Base-by-base conservation (phyloP, 2,113 vertebrate genomes). In the Strigops habroptila region DNA sequence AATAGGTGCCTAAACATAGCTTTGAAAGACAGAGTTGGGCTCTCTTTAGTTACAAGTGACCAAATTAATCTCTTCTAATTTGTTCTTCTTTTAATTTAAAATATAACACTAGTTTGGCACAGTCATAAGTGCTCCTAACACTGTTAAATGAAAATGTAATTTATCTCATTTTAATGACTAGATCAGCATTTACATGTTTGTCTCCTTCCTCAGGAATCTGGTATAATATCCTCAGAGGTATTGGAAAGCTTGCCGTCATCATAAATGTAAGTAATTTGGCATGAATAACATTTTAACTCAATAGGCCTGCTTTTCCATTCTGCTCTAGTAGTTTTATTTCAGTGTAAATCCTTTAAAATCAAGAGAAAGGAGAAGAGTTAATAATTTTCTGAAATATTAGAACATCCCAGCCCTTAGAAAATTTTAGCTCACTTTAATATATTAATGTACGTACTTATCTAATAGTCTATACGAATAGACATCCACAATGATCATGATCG, bases 191-290 rank as follows among this genome's bases (percentile, higher is more conserved):
- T 77, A 86, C 13, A 15, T 78, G 33, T 81, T 85, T 96, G 25
- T 80, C 35, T 91, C 41, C 49, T 92, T 91, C 68, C 96, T 49
- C 92, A 99, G 99, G 99, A 49, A 99, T 99, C 98, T 99, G 99
- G 99, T 99, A 99, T 96, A 99, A 99, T 86, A 99, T 99, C 67
- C 97, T 99, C 91, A 97, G 99, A 96, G 99, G 99, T 13, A 98
- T 99, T 33, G 99, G 99, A 91, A 99, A 99, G 92, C 98, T 99
- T 21, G 99, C 99, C 6, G 99, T 99, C 93, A 99, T 99, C 18
- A 98, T 99, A 77, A 99, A 99, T 11, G 99, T 99, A 97, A 99
- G 99, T 99, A 94, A 78, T 77, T 82, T 2, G 2, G 69, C 88
- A 92, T 80, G 82, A 80, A 83, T 87, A 81, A 19, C 79, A 62